Evolutionary conservation across 2,888 invertebrate species (phyloP).

Genomic region (Drosophila subquinaria): DNA sequence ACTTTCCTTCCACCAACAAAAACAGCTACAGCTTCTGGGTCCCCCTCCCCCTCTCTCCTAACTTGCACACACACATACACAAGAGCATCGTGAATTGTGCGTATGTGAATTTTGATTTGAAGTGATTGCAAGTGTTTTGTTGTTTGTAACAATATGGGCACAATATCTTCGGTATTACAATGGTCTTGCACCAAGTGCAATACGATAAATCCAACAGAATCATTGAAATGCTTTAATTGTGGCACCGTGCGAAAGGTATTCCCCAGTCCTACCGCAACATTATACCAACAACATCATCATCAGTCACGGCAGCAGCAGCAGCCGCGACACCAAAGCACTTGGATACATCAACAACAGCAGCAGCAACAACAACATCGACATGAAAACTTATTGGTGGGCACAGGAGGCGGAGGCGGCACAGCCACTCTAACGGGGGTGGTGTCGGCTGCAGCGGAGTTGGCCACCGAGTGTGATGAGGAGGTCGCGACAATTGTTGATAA

Average conservation of each 20-base stretch:
- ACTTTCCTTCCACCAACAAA: slow-evolving; percentile 11
- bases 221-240: slow-evolving; percentile 93
- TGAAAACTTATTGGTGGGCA: slow-evolving; percentile 30
- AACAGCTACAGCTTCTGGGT: slow-evolving; percentile 20
- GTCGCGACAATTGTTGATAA: slow-evolving; percentile 64
- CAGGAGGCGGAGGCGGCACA: slow-evolving; percentile 12
- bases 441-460: slow-evolving; percentile 45
- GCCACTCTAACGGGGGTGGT: slow-evolving; percentile 13
- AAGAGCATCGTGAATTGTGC: slow-evolving; percentile 48
- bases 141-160: slow-evolving; percentile 89
- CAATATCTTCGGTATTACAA: slow-evolving; percentile 96
- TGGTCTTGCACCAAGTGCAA: slow-evolving; percentile 96
- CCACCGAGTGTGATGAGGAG: slow-evolving; percentile 60
- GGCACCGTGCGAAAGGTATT: slow-evolving; percentile 88
- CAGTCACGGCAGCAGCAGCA: slow-evolving; percentile 47
- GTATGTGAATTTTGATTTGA: slow-evolving; percentile 50
- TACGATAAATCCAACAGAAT: slow-evolving; percentile 95
- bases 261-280: slow-evolving; percentile 76
- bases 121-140: slow-evolving; percentile 24
- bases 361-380: slow-evolving; percentile 43
- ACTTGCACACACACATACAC: slow-evolving; percentile 29
- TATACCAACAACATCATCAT: slow-evolving; percentile 47
- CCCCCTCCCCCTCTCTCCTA: slow-evolving; percentile 19
- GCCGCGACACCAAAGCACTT: slow-evolving; percentile 54
- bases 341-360: slow-evolving; percentile 53